These are phyloP conservation scores for Tenualosa thibaudeaui DNA, from an alignment of 2,797 vertebrate species.

Conservation along the genomic window DNA sequence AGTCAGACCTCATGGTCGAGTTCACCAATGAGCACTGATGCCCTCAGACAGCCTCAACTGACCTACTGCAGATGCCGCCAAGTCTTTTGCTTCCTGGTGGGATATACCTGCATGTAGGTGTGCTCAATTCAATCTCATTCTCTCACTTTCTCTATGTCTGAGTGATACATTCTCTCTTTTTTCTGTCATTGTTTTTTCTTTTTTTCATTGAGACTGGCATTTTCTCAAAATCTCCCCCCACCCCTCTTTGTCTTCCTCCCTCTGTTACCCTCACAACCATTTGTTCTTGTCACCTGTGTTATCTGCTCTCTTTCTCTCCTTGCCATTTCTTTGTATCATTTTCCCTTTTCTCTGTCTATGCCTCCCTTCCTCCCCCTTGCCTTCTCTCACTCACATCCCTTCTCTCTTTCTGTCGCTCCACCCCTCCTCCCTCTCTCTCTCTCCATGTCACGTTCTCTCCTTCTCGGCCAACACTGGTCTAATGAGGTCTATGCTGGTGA, in stretches of 20 bases:
- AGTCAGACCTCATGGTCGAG: neutral
- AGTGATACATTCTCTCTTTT: neutral
- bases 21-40: slow-evolving; percentile 24
- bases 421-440: no score
- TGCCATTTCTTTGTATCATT: neutral
- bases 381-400: neutral
- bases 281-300: neutral
- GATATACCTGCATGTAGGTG: neutral
- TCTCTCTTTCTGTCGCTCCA: neutral
- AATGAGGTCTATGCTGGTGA: neutral
- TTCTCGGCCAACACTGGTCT: neutral
- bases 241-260: neutral
- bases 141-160: neutral
- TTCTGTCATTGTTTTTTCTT: neutral
- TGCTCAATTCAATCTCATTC: neutral
- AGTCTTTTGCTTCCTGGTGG: neutral
- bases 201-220: neutral
- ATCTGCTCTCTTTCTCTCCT: neutral
- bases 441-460: no score
- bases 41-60: neutral
- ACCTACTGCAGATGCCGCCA: neutral
- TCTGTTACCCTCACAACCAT: neutral
- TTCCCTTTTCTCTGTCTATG: slow-evolving; percentile 22
- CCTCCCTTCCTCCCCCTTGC: slow-evolving; percentile 45
- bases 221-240: neutral